Base-by-base conservation (phyloP, 2,888 invertebrate species). In the Ectemnius lituratus region DNA sequence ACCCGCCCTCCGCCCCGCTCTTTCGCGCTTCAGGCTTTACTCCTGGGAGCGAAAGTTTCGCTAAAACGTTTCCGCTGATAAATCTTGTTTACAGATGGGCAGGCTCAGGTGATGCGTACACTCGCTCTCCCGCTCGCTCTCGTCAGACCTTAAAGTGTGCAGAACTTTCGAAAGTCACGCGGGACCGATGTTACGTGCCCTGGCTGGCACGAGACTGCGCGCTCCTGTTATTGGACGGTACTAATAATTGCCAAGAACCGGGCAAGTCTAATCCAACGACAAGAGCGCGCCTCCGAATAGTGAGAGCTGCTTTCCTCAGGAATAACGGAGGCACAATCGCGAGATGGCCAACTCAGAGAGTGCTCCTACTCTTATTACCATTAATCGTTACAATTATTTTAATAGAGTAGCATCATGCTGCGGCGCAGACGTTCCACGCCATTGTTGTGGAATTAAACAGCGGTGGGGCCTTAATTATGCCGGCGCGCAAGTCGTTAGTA, bases 31-130 rank as follows among this genome's bases (percentile, higher is more conserved):
- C 18, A 23, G 70, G 82, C 73, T 85, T 85, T 84, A 73, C 88
- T 84, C 87, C 68, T 79, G 88, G 88, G 88, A 88, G 79, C 74
- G 77, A 84, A 88, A 88, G 83, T 88, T 88, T 88, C 77, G 84
- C 85, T 87, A 86, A 88, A 88, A 88, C 84, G 88, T 87, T 88
- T 86, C 85, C 80, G 78, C 81, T 82, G 83, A 88, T 88, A 88
- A 88, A 88, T 88, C 88, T 88, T 87, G 86, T 88, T 88, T 88
- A 88, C 88, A 84, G 87, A 88, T 88, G 85, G 87, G 86, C 84
- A 84, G 82, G 85, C 85, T 85, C 87, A 87, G 87, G 87, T 87
- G 87, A 86, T 87, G 84, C 81, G 82, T 79, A 81, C 78, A 75
- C 76, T 74, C 76, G 80, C 37, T 37, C 37, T 37, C 37, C 37